Base-by-base conservation (phyloP, 2,113 vertebrate genomes). In the Myanophis thanlyinensis region DNA sequence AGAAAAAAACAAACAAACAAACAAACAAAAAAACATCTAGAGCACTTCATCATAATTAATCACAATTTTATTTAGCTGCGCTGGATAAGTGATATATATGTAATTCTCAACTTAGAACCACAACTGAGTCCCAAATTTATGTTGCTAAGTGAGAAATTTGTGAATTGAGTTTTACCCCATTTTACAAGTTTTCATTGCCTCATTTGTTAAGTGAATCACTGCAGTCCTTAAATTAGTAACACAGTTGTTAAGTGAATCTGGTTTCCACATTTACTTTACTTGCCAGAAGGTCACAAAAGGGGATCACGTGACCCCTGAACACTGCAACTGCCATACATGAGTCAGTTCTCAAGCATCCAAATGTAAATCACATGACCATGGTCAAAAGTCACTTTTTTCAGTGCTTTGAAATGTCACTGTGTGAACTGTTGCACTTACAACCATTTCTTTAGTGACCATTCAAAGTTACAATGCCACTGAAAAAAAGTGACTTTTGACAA, bases 271-370 rank as follows among this genome's bases (percentile, higher is more conserved):
- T 67, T 1, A 67, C 13, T 67, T 35, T 67, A 18, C 12, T 35
- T 35, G 62, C 18, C 62, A 67, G 30, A 67, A 35, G 13, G 5
- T 35, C 62, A 12, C 9, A 67, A 67, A 67, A 67, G 4, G 62
- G 2, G 13, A 67, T 35, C n/a, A 35, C 2, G 2, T n/a, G 62
- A 67, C 3, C 10, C 10, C 1, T 0, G 3, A 4, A n/a, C 59
- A 13, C 30, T 15, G 10, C 62, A 67, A 67, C 62, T 0, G 4
- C 6, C 62, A 67, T 67, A 67, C n/a, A 67, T 15, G 62, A 67
- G 12, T 67, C 12, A 67, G 30, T 67, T 67, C 12, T n/a, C 62
- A 67, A n/a, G 4, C 62, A 15, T 6, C 5, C 5, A 67, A 18
- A n/a, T 35, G 30, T 18, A n/a, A 67, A 67, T 67, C 30, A 67